phyloP scores from a whole-genome alignment of 1,140 invertebrate genomes.

The Calycopis cecrops region DNA sequence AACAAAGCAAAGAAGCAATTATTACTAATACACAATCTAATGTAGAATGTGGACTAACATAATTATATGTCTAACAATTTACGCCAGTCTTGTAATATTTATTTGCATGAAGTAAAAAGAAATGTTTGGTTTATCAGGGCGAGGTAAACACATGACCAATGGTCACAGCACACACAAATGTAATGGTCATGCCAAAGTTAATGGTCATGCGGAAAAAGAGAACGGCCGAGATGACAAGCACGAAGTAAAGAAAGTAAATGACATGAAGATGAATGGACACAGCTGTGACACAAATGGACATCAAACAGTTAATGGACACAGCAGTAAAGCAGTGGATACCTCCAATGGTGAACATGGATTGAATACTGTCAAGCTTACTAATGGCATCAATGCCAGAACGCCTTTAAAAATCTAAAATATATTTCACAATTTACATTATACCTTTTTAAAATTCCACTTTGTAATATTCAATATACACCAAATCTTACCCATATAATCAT shows the following conservation, averaged over 20 bases:
- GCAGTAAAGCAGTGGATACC: conserved; percentile 4
- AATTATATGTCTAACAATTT: conserved; percentile 30
- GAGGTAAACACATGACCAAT: conserved; percentile 46
- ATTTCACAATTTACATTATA: conserved; percentile 22
- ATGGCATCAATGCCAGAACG: conserved; percentile 5
- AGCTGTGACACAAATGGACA: conserved; percentile 20
- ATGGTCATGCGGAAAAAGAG: conserved; percentile 36
- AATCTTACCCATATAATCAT: conserved; percentile 22
- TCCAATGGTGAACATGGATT: neutral
- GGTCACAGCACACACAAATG: conserved; percentile 38
- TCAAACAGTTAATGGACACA: conserved; percentile 20
- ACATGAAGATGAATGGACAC: conserved; percentile 24
- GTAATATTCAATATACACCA: conserved; percentile 50
- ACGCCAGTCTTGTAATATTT: conserved; percentile 49
- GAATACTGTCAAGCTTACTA: conserved; percentile 10
- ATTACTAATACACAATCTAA: conserved; percentile 33
- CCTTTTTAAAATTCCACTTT: conserved; percentile 53
- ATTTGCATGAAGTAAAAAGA: conserved; percentile 38
- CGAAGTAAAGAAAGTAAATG: conserved; percentile 30
- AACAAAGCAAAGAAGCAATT: too few species aligned
- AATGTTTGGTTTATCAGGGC: conserved; percentile 55
- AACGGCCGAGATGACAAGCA: conserved; percentile 33
- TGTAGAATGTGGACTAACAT: conserved; percentile 38
- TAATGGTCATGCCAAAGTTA: conserved; percentile 37
- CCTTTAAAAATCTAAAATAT: conserved; percentile 7